Evolutionary conservation across 1,140 invertebrate genomes (phyloP), one percentile per base, ranked within the genome.

Genomic region (Sinonovacula constricta): DNA sequence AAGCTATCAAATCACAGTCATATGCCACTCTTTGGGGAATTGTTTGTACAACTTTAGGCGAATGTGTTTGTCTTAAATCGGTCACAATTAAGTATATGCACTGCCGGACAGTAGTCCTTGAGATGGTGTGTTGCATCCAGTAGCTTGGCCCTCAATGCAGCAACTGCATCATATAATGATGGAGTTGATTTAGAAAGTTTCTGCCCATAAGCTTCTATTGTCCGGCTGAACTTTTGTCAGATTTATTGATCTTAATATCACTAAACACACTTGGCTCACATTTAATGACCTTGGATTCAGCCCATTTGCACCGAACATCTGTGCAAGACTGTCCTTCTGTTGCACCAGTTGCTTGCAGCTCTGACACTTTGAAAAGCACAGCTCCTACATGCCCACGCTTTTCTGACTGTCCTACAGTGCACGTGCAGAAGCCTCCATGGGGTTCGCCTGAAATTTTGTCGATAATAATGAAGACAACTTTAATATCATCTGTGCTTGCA

Each of bases 281-380:
- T 59, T 3, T 24, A 59, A n/a, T 2, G 15, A 28, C 3, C 26
- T 59, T 59, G 3, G 56, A 28, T 15, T 59, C 56, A 26, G 56
- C 15, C 56, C 56, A 59, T 22, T n/a, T 22, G 26, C 56, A 59
- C 22, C 1, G 56, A 28, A 59, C 26, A 59, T 59, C 56, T 22
- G 56, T 59, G 26, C 56, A 59, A 30, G 56, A 59, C 15, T n/a
- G 56, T 59, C 56, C 56, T 59, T 59, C 56, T 26, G 26, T 59
- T 59, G 56, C 56, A 3, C 56, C 56, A 26, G 56, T 59, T 22
- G 56, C 56, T 28, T 59, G 56, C 18, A 59, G 26, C 2, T 59
- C 56, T 59, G 56, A n/a, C 26, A 59, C n/a, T n/a, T n/a, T n/a
- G n/a, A n/a, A n/a, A n/a, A n/a, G n/a, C n/a, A n/a, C n/a, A n/a